Evolutionary conservation across 2,113 vertebrate species (phyloP).

Genomic region (Epinephelus lanceolatus): DNA sequence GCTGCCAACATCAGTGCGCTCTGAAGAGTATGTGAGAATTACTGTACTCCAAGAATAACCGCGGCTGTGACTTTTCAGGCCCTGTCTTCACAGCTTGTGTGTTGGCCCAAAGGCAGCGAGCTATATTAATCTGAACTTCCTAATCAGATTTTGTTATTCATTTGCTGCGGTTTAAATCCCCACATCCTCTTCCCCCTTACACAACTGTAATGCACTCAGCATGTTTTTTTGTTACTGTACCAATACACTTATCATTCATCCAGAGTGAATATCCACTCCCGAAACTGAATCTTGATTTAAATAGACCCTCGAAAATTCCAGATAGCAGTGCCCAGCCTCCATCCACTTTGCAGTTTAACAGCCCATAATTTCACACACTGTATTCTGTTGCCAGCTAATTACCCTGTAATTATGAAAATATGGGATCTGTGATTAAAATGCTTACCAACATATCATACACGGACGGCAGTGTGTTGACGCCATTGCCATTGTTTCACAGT

Average conservation of each 20-base stretch:
- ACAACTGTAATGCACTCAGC: conserved; percentile 3
- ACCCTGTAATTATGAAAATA: conserved; percentile 44
- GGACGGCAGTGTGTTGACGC: background rate
- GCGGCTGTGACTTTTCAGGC: conserved; percentile 18
- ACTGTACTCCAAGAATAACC: conserved; percentile 42
- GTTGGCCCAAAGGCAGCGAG: background rate
- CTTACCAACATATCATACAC: conserved; percentile 32
- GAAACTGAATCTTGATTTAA: background rate
- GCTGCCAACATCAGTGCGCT: background rate
- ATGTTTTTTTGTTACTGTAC: conserved; percentile 23
- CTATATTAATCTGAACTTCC: conserved; percentile 18
- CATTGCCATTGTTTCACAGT: background rate
- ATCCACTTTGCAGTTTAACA: conserved; percentile 40
- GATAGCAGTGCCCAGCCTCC: background rate
- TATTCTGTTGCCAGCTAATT: conserved; percentile 40
- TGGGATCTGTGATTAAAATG: conserved; percentile 38
- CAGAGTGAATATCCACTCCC: background rate
- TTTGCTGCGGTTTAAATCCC: conserved; percentile 12
- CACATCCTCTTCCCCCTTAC: background rate
- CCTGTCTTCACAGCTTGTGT: background rate
- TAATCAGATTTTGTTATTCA: conserved; percentile 36
- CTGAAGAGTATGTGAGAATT: conserved; percentile 36
- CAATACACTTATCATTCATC: conserved; percentile 12
- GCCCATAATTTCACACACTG: conserved; percentile 37
- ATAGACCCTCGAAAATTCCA: background rate